Evolutionary conservation across 2,113 vertebrate species (phyloP).

Genomic region (Brachypodius melanocephalos): DNA sequence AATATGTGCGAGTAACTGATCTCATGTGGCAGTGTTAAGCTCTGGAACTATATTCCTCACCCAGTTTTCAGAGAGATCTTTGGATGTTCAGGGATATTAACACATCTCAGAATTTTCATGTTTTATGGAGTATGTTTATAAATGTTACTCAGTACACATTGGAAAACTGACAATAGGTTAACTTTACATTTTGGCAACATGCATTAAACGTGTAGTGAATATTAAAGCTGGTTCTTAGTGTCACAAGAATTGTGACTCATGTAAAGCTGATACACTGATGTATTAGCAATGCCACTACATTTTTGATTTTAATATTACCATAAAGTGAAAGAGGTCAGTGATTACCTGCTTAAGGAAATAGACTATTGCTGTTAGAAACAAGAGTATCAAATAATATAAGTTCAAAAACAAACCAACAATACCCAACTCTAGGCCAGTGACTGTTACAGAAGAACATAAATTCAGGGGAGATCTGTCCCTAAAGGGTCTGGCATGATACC

Average conservation of each 20-base stretch:
- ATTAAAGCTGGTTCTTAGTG: slow-evolving; percentile 29
- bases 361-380: not conserved
- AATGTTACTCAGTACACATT: not conserved
- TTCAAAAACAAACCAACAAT: not conserved
- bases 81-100: slow-evolving; percentile 47
- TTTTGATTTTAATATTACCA: not conserved
- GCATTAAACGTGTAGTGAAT: not conserved
- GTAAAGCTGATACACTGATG: not conserved
- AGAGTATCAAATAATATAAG: not conserved
- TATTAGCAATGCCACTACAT: not conserved
- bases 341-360: not conserved
- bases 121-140: slow-evolving; percentile 46
- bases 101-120: slow-evolving; percentile 22
- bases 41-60: slow-evolving; percentile 69
- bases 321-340: not conserved
- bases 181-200: slow-evolving; percentile 34
- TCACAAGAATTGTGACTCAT: not conserved
- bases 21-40: slow-evolving; percentile 49
- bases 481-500: not conserved
- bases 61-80: slow-evolving; percentile 39
- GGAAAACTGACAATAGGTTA: not conserved
- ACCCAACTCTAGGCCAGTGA: not conserved
- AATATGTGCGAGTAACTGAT: slow-evolving; percentile 21
- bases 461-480: not conserved
- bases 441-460: not conserved